Evolutionary conservation across 2,888 invertebrate genomes (phyloP), one percentile per base, ranked within the genome.

Genomic region (Boloria euphrosyne): DNA sequence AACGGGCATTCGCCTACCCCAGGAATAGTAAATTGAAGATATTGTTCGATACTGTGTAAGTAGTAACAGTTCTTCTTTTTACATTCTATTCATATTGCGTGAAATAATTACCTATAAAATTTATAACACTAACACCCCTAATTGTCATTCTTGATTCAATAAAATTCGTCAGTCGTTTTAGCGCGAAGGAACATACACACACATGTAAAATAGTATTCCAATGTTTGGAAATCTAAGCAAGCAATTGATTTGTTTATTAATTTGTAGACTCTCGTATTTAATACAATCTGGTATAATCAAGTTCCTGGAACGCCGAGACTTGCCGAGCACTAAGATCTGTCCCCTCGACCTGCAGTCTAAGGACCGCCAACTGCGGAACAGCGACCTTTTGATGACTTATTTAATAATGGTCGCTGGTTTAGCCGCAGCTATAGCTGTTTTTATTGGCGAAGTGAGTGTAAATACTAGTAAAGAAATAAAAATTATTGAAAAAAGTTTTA

Each of bases 351-450:
- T 97, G 72, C 96, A 95, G 73, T 96, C 96, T 65, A 96, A 95
- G 50, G 97, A 97, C 77, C 93, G 97, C 0, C 95, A 95, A 78
- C 86, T 97, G 7, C 87, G 95, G 70, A 96, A 96, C 79, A 93
- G 94, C 4, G 97, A 97, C 82, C 93, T 97, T 0, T 83, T 94
- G 75, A 95, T 97, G 93, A 97, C 97, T 0, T 97, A 97, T 77
- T 89, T 95, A 73, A 95, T 97, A 1, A 96, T 97, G 80, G 86
- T 94, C 1, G 88, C 93, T 0, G 97, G 97, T 0, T 94, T 97
- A 63, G 88, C 91, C 0, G 92, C 95, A 0, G 94, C 96, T 0
- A 77, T 93, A 2, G 87, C 94, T 0, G 92, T 95, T 0, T 97
- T 97, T 77, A 79, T 94, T 43, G 89, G 93, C 7, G 97, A 97